A percentile compares a stretch with the other conserved stretches of the same genome.
Evolutionary conservation across 1,140 invertebrate species (phyloP).

Genomic region (Zaprionus gabonicus): DNA sequence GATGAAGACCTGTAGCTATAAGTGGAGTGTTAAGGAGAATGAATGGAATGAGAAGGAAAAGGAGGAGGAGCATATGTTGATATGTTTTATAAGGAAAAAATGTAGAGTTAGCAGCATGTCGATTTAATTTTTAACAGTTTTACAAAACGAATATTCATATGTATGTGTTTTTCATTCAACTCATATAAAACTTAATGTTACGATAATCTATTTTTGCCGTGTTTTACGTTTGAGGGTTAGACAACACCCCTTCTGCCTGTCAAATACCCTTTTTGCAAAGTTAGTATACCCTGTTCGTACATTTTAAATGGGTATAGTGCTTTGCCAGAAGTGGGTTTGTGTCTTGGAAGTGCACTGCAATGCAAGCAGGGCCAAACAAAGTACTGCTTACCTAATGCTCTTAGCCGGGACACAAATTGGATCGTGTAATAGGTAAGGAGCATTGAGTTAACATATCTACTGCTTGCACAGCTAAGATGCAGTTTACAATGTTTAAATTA

Average conservation of each 20-base stretch:
- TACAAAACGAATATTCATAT: slow-evolving; percentile 27
- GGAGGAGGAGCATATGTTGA: slow-evolving; percentile 10
- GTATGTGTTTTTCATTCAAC: slow-evolving; percentile 36
- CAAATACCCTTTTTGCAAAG: no score
- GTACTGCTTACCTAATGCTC: no score
- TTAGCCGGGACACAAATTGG: no score
- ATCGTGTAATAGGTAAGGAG: no score
- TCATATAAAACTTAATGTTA: slow-evolving; percentile 35
- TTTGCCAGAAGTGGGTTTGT: no score
- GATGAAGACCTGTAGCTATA: slow-evolving; percentile 76
- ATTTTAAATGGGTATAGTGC: no score
- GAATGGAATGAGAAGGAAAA: not conserved
- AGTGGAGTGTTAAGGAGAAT: not conserved
- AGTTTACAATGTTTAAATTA: not conserved
- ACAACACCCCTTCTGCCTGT: no score
- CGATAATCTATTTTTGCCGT: not conserved
- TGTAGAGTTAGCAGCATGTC: slow-evolving; percentile 32
- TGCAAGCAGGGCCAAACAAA: no score
- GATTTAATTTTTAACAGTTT: slow-evolving; percentile 39
- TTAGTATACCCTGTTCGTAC: no score
- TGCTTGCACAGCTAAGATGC: no score
- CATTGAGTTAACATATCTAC: no score
- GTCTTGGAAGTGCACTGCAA: no score
- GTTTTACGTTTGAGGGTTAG: rapidly evolving
- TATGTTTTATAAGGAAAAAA: slow-evolving; percentile 27